Evolutionary conservation across 2,888 invertebrate species (phyloP).

Genomic region (Xylota sylvarum): DNA sequence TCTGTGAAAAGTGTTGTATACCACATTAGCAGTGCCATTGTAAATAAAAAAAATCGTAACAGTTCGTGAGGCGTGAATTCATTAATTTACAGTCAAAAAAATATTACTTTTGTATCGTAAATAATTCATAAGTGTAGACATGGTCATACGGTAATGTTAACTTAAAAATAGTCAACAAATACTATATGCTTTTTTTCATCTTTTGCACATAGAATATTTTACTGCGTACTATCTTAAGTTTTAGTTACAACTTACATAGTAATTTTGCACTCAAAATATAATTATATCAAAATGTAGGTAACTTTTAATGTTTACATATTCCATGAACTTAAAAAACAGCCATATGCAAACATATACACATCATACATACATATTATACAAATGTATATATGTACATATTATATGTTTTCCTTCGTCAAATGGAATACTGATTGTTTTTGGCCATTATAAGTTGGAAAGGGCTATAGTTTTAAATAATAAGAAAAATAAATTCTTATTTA

Average conservation of each 20-base stretch:
- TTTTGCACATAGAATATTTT: background rate
- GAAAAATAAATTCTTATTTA: too few relatives aligned
- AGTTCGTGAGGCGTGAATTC: constrained; percentile 50
- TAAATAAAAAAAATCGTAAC: constrained; percentile 50
- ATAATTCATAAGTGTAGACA: constrained; percentile 40
- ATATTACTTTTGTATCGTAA: constrained; percentile 28
- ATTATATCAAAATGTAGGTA: too few relatives aligned
- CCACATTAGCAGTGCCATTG: constrained; percentile 53
- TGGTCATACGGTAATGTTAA: constrained; percentile 9
- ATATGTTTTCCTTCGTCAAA: too few relatives aligned
- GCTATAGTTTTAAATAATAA: too few relatives aligned
- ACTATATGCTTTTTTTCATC: background rate
- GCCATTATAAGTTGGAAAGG: too few relatives aligned
- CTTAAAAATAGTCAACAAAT: constrained; percentile 1
- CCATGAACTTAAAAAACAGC: too few relatives aligned
- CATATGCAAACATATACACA: too few relatives aligned
- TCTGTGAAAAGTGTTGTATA: constrained; percentile 45
- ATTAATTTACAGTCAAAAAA: constrained; percentile 44
- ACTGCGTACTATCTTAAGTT: background rate
- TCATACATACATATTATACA: too few relatives aligned
- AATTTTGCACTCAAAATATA: too few relatives aligned
- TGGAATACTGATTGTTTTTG: too few relatives aligned
- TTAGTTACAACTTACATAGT: background rate
- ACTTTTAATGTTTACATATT: too few relatives aligned
- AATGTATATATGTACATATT: too few relatives aligned